Evolutionary conservation across 2,797 vertebrate species (phyloP).

Genomic region (Bradypodion ventrale): DNA sequence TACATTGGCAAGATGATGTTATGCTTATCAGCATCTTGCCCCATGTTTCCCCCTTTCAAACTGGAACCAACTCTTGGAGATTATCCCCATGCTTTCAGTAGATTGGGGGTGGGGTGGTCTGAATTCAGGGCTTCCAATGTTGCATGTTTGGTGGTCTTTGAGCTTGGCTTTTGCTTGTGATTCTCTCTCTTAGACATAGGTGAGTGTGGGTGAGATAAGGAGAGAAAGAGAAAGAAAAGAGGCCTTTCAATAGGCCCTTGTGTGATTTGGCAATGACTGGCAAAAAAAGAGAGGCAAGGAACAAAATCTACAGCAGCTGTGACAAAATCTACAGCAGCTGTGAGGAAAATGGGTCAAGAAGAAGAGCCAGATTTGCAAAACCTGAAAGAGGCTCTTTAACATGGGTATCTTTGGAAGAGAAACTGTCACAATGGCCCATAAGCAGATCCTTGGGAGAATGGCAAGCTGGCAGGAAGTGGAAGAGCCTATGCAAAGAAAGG

Average conservation of each 20-base stretch:
- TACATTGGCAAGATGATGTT: too few species aligned
- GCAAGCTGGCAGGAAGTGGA: not conserved
- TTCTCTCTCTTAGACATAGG: not conserved
- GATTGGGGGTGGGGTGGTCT: not conserved
- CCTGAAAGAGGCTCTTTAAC: not conserved
- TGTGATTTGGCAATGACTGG: not conserved
- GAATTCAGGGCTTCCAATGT: not conserved
- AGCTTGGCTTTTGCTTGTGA: not conserved
- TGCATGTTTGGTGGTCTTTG: not conserved
- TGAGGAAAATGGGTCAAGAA: constrained; percentile 27
- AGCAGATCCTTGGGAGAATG: not conserved
- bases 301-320: constrained; percentile 1
- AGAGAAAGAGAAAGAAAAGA: not conserved
- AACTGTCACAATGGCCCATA: not conserved
- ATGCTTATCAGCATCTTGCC: too few species aligned
- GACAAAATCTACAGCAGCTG: constrained; percentile 2
- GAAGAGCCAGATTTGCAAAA: constrained; percentile 1
- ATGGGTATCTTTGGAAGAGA: not conserved
- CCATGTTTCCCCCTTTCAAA: not conserved
- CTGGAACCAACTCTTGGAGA: not conserved
- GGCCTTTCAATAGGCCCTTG: not conserved
- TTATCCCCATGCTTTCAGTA: not conserved
- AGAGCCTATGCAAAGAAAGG: not conserved
- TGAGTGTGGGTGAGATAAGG: not conserved
- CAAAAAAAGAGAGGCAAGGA: not conserved